Base-by-base conservation (phyloP, 2,797 vertebrate genomes). In the Telmatherina bonti region DNA sequence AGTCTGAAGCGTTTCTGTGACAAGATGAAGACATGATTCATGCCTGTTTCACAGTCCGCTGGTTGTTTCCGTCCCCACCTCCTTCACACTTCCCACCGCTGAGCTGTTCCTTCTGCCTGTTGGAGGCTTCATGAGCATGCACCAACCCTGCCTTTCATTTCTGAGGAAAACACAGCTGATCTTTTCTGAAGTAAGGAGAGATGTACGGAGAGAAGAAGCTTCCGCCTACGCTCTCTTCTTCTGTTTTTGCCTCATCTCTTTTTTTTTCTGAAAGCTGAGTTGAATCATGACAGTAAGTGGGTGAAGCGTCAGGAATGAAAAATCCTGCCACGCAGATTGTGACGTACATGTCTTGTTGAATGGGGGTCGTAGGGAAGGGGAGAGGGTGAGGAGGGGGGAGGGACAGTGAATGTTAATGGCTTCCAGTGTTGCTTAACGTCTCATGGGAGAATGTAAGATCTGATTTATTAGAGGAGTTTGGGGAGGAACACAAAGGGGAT, bases 41-140 rank as follows among this genome's bases (percentile, higher is more conserved):
- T 45, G 55, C 84, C 81, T 79, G 53, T 79, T 86, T 89, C 72
- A 67, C 91, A 85, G 87, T 89, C 84, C 78, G 70, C 83, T 88
- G 86, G 72, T 89, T 63, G 35, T 85, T 89, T 90, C 27, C 62
- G 82, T 85, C 75, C 83, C 86, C 83, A 82, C 81, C 85, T 88
- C 84, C 78, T 85, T 90, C 85, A 89, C 88, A 92, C 91, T 76
- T 91, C 88, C 89, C 87, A 92, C 91, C 74, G 80, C 79, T 76
- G 88, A 90, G 88, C 88, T 90, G 88, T 87, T 91, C 74, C 81
- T 62, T 74, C 83, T 71, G 68, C 67, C 73, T 77, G 65, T 79
- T 77, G 84, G 68, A 63, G 81, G 73, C 72, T 81, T 77, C 70
- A 49, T 41, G 54, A 70, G 58, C 66, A 77, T 41, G 58, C 81